Conservation (phyloP, 1,140 invertebrate species). For the Drosophila novamexicana region DNA sequence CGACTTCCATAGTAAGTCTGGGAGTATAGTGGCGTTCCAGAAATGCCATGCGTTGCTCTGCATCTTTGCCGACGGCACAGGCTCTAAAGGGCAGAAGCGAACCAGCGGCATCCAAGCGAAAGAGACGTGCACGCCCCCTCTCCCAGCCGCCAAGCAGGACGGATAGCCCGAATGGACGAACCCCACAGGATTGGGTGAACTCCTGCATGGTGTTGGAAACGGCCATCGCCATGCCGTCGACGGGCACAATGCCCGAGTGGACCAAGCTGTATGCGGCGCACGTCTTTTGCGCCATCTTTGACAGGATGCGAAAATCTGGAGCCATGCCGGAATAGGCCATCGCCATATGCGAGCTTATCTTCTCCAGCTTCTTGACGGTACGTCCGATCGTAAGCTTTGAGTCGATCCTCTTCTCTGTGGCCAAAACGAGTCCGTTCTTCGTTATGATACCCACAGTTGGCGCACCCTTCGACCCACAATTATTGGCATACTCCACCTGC, state of each 20-base stretch:
- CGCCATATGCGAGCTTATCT: background rate
- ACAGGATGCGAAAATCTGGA: background rate
- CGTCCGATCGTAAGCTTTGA: background rate
- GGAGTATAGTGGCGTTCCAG: background rate
- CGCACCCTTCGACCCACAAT: background rate
- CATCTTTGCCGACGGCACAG: background rate
- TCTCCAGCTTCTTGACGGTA: background rate
- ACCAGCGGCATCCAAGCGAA: background rate
- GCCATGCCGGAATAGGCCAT: background rate
- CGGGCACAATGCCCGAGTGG: background rate
- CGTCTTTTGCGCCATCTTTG: background rate
- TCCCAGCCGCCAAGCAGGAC: background rate
- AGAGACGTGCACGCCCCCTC: background rate
- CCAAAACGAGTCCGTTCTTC: background rate
- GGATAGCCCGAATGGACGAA: background rate
- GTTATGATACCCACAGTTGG: background rate
- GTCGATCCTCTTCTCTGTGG: background rate
- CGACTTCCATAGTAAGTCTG: background rate
- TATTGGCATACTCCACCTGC: slow-evolving; percentile 6
- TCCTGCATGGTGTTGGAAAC: background rate
- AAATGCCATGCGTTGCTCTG: background rate
- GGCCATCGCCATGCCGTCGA: background rate
- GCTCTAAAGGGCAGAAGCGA: background rate
- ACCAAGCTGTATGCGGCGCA: background rate
- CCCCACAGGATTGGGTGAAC: background rate